phyloP scores from a whole-genome alignment of 2,797 vertebrate species.

The Sphaeramia orbicularis region DNA sequence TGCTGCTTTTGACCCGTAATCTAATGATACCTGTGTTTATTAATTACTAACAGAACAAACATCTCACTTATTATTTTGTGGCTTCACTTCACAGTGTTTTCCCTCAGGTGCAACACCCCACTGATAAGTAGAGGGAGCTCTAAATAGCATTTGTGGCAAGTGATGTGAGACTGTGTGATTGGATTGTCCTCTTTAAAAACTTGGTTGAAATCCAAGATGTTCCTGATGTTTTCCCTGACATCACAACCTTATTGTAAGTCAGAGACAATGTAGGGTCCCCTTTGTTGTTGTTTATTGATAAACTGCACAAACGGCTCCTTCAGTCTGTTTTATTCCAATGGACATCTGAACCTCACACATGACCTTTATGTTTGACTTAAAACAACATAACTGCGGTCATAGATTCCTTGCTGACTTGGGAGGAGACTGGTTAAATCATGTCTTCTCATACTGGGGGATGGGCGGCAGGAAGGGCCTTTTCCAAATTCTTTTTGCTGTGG shows the following conservation, averaged over 20 bases:
- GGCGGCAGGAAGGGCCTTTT: conserved; percentile 76
- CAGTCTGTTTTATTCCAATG: conserved; percentile 1
- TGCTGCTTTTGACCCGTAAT: neutral
- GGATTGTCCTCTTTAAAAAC: neutral
- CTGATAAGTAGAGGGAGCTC: conserved; percentile 5
- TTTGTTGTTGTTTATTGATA: neutral
- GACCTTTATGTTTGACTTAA: conserved; percentile 27
- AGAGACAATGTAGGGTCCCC: neutral
- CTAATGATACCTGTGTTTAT: conserved; percentile 7
- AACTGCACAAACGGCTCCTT: neutral
- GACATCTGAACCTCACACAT: neutral
- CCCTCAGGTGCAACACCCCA: conserved; percentile 22
- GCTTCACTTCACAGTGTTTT: conserved; percentile 2
- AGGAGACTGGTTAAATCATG: conserved; percentile 61
- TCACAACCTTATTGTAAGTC: neutral
- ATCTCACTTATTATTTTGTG: conserved; percentile 2
- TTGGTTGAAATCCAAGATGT: neutral
- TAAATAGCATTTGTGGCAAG: conserved; percentile 7
- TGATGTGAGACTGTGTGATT: conserved; percentile 1
- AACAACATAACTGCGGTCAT: conserved; percentile 19
- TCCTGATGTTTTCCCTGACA: neutral
- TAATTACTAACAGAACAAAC: conserved; percentile 14
- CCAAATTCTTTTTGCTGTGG: conserved; percentile 80
- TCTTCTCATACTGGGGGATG: conserved; percentile 71
- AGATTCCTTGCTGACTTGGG: conserved; percentile 48